Conservation (phyloP, 2,113 vertebrate species). For the Nanger granti region DNA sequence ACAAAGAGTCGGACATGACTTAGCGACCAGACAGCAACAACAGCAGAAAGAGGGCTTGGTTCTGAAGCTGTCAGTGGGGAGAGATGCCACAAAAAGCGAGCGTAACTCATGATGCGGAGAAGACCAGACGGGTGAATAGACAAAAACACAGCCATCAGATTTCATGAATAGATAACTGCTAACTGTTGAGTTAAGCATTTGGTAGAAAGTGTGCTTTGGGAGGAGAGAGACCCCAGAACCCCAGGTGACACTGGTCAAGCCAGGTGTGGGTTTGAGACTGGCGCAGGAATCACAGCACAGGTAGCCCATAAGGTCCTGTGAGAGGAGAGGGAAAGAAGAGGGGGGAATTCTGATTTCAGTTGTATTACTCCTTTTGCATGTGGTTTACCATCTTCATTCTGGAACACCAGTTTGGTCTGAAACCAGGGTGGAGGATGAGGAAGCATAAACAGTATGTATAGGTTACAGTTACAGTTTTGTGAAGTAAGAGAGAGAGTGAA, state of each 20-base stretch:
- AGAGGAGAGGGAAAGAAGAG: not conserved
- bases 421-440: not conserved
- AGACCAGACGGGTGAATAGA: not conserved
- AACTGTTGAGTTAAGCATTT: not conserved
- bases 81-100: not conserved
- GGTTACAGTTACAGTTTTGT: not conserved
- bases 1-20: not conserved
- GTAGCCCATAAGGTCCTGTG: not conserved
- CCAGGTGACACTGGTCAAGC: not conserved
- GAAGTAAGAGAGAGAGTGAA: not conserved
- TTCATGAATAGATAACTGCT: not conserved
- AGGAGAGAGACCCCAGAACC: not conserved
- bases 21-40: not conserved
- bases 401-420: not conserved
- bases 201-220: not conserved
- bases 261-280: not conserved
- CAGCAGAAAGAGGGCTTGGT: not conserved
- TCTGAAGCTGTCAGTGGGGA: not conserved
- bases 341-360: not conserved
- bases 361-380: not conserved
- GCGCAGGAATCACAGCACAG: not conserved
- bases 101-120: not conserved
- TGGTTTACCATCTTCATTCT: not conserved
- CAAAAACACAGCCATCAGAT: not conserved
- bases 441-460: rapidly evolving